phyloP scores from a whole-genome alignment of 2,113 vertebrate genomes.

The Oreochromis tanganicae region DNA sequence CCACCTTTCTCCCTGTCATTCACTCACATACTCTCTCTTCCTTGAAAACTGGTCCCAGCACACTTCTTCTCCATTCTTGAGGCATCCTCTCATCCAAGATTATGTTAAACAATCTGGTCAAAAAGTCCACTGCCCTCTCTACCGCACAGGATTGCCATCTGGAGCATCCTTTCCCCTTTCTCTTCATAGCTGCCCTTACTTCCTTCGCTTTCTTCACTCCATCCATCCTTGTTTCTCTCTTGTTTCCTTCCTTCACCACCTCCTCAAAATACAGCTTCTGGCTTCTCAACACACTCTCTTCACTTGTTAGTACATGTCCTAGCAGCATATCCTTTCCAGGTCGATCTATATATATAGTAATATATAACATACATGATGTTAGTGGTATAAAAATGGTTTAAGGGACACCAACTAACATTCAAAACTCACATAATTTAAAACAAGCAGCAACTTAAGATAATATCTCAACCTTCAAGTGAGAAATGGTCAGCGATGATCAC shows the following conservation, averaged over 20 bases:
- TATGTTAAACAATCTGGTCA: neutral
- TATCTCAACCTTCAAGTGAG: neutral
- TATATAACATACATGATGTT: neutral
- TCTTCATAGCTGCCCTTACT: neutral
- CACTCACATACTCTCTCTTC: neutral
- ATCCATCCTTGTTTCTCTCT: neutral
- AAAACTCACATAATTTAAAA: neutral
- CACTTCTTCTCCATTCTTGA: neutral
- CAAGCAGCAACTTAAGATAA: neutral
- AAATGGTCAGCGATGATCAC: neutral
- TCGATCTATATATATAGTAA: neutral
- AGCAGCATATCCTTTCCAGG: neutral
- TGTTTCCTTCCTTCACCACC: neutral
- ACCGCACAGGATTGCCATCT: neutral
- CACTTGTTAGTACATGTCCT: neutral
- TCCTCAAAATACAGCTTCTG: neutral
- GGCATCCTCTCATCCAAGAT: neutral
- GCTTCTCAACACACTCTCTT: neutral
- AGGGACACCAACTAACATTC: neutral
- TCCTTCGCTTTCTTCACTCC: neutral
- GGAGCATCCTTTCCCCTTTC: neutral
- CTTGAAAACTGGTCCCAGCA: neutral
- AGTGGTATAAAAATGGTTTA: neutral
- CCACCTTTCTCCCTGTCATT: neutral
- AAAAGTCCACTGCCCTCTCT: neutral